A percentile compares a stretch with the other conserved stretches of the same genome.
These are phyloP conservation scores for Cepaea nemoralis DNA, from an alignment of 1,140 invertebrate genomes.

Conservation along the genomic window DNA sequence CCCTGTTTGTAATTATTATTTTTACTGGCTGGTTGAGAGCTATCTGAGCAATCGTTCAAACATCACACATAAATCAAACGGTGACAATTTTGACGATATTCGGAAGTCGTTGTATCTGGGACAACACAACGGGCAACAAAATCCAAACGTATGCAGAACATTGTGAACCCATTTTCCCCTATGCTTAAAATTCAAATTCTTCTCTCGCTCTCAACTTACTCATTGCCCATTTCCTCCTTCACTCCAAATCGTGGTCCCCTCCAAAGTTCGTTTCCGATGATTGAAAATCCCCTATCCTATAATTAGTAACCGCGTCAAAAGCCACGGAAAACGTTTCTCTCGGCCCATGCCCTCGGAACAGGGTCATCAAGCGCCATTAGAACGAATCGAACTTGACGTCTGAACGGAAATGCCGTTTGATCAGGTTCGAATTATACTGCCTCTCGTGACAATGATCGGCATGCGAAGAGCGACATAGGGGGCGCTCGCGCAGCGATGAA, in stretches of 20 bases:
- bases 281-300: slow-evolving; percentile 36
- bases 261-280: slow-evolving; percentile 8
- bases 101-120: too few relatives aligned
- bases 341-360: slow-evolving; percentile 9
- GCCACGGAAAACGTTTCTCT: slow-evolving; percentile 21
- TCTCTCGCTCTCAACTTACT: not conserved
- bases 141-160: too few relatives aligned
- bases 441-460: slow-evolving; percentile 30
- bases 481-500: slow-evolving; percentile 5
- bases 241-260: not conserved
- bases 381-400: slow-evolving; percentile 24
- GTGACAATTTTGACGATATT: too few relatives aligned
- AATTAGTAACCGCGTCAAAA: slow-evolving; percentile 24
- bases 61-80: too few relatives aligned
- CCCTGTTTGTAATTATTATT: too few relatives aligned
- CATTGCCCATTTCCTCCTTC: not conserved
- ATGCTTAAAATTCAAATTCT: too few relatives aligned
- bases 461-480: slow-evolving; percentile 24
- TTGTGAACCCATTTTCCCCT: too few relatives aligned
- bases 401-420: slow-evolving; percentile 34
- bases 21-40: too few relatives aligned
- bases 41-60: too few relatives aligned
- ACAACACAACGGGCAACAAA: too few relatives aligned
- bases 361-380: slow-evolving; percentile 29
- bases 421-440: slow-evolving; percentile 31